phyloP scores from a whole-genome alignment of 2,797 vertebrate species.

The Eremophila alpestris region DNA sequence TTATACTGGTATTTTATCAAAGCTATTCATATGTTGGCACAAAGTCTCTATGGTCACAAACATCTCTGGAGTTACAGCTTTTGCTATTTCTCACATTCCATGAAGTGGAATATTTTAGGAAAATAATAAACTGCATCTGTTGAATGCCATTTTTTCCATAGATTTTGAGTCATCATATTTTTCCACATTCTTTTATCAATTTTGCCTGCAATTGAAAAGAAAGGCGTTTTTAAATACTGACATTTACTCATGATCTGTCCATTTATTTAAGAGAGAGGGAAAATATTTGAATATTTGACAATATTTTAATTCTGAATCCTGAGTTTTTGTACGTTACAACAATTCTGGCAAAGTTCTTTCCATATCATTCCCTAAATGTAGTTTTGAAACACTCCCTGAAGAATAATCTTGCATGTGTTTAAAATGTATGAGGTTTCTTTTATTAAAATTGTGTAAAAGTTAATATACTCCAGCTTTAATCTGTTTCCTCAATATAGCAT shows the following conservation, averaged over 20 bases:
- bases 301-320: neutral
- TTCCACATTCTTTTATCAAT: neutral
- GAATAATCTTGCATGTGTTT: neutral
- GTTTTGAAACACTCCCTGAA: neutral
- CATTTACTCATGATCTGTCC: neutral
- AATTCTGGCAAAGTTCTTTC: neutral
- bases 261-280: neutral
- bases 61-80: neutral
- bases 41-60: neutral
- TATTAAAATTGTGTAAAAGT: slow-evolving; percentile 1
- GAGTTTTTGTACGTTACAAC: neutral
- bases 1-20: neutral
- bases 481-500: neutral
- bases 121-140: neutral
- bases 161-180: neutral
- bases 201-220: neutral
- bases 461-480: neutral
- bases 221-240: neutral
- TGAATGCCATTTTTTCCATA: neutral
- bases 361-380: neutral
- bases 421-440: slow-evolving; percentile 12
- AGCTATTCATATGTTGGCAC: neutral
- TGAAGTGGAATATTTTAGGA: neutral
- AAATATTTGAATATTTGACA: neutral
- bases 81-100: neutral